A percentile compares a stretch with the other conserved stretches of the same genome.
Conservation (phyloP, 1,140 invertebrate species). For the Portunus trituberculatus region DNA sequence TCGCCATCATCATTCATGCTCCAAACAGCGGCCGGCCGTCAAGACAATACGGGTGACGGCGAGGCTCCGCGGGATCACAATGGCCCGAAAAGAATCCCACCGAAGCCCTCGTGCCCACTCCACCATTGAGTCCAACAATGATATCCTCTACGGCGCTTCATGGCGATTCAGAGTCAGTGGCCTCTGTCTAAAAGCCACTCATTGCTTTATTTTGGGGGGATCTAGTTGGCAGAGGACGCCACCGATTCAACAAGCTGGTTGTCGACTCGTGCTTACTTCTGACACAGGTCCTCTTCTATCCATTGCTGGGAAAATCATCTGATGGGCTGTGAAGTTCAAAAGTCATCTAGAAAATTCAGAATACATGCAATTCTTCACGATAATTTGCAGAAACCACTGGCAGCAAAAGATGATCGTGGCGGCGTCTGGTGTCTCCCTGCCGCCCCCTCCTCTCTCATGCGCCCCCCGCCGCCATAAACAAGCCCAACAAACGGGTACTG, state of each 20-base stretch:
- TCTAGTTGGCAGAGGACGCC: background rate
- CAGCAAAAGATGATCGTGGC: background rate
- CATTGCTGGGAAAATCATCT: no score
- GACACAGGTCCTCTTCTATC: no score
- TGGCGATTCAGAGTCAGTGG: conserved; percentile 67
- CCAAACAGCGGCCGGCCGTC: conserved; percentile 27
- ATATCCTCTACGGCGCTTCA: conserved; percentile 68
- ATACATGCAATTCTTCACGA: background rate
- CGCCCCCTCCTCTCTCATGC: background rate
- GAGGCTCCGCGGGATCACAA: conserved; percentile 21
- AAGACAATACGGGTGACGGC: conserved; percentile 43
- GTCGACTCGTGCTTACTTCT: background rate
- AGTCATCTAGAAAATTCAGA: background rate
- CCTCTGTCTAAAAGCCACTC: conserved; percentile 71
- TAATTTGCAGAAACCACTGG: background rate
- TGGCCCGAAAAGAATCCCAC: conserved; percentile 10
- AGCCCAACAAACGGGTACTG: conserved; percentile 69
- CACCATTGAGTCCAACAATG: conserved; percentile 58
- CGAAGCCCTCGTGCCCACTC: conserved; percentile 57
- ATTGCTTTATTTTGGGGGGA: conserved; percentile 50
- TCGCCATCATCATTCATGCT: conserved; percentile 67
- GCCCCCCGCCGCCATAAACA: conserved; percentile 68
- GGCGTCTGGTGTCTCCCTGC: background rate
- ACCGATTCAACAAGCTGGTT: background rate
- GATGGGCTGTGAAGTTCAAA: no score